A percentile compares a stretch with the other conserved stretches of the same genome.
These are phyloP conservation scores for Sebastes taczanowskii DNA, from an alignment of 2,797 vertebrate genomes.

Conservation along the genomic window DNA sequence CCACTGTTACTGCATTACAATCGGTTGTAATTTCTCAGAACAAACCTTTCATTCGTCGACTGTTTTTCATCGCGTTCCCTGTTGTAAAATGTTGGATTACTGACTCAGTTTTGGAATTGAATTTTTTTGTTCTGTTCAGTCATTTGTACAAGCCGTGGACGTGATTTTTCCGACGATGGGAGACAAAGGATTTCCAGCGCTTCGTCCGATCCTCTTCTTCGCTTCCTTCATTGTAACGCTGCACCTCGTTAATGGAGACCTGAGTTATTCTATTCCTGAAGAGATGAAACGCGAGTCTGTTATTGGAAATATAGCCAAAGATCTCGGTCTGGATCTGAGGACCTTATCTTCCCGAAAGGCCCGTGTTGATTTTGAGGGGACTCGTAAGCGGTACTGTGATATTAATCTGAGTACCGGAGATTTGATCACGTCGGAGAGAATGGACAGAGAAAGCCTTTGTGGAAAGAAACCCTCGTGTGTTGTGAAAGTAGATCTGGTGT, in stretches of 20 bases:
- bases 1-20: conserved; percentile 26
- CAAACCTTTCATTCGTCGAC: not conserved
- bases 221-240: conserved; percentile 1
- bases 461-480: too few species aligned
- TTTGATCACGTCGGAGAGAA: too few species aligned
- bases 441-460: too few species aligned
- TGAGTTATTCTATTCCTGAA: conserved; percentile 78
- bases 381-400: conserved; percentile 50
- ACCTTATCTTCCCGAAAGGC: conserved; percentile 43
- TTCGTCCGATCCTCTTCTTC: not conserved
- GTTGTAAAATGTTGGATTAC: not conserved
- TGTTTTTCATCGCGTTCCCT: not conserved
- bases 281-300: conserved; percentile 69
- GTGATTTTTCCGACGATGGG: conserved; percentile 16
- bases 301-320: conserved; percentile 51
- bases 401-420: conserved; percentile 41
- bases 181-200: conserved; percentile 22
- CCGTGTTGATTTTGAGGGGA: conserved; percentile 61
- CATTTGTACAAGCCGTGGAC: not conserved
- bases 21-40: not conserved
- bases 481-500: too few species aligned
- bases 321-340: conserved; percentile 44
- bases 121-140: accelerated
- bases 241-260: conserved; percentile 52
- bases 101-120: not conserved